phyloP scores from a whole-genome alignment of 2,113 vertebrate species.

The Dinomys branickii region DNA sequence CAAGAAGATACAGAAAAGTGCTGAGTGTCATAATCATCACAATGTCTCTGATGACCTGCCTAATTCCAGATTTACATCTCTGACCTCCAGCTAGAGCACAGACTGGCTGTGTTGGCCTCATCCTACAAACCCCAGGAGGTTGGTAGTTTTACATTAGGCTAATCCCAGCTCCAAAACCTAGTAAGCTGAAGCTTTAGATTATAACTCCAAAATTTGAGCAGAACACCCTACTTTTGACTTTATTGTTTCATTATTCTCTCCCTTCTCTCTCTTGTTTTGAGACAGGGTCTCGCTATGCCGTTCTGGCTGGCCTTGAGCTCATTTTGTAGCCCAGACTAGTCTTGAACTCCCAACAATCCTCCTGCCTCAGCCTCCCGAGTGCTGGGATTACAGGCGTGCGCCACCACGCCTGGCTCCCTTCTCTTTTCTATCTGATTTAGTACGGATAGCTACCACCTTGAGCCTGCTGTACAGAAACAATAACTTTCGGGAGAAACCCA shows the following conservation, averaged over 20 bases:
- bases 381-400: too few species aligned
- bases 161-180: not conserved
- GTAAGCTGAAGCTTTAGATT: not conserved
- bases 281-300: too few species aligned
- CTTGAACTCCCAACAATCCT: too few species aligned
- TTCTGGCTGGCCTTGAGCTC: too few species aligned
- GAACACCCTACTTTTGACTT: not conserved
- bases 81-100: not conserved
- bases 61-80: not conserved
- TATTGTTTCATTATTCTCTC: not conserved
- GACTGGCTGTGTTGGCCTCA: not conserved
- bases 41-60: not conserved
- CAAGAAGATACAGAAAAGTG: conserved; percentile 26
- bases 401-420: too few species aligned
- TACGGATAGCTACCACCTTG: not conserved
- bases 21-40: not conserved
- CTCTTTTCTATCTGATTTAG: conserved; percentile 37
- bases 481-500: conserved; percentile 49
- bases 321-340: too few species aligned
- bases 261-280: too few species aligned
- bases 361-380: too few species aligned
- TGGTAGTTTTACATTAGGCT: not conserved
- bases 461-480: not conserved
- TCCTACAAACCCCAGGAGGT: not conserved
- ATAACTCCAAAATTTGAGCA: conserved; percentile 4